phyloP scores from a whole-genome alignment of 2,888 invertebrate species.

The Ariolimax columbianus region DNA sequence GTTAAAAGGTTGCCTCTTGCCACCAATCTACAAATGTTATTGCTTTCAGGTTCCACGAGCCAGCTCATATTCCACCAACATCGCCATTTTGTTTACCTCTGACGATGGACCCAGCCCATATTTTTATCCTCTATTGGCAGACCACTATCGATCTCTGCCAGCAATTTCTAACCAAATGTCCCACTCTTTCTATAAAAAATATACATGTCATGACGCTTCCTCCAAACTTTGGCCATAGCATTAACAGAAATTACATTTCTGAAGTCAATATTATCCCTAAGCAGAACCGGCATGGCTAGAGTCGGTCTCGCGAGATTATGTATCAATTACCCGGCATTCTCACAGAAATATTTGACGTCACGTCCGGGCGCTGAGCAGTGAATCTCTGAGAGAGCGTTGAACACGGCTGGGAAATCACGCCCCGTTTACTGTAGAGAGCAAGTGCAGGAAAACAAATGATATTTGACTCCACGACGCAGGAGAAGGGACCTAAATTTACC shows the following conservation, averaged over 20 bases:
- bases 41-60: too few species aligned
- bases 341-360: conserved; percentile 50
- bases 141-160: neutral
- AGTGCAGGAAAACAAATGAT: conserved; percentile 33
- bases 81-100: too few species aligned
- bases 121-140: neutral
- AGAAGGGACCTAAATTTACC: conserved; percentile 39
- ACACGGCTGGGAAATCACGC: conserved; percentile 47
- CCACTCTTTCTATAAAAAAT: neutral
- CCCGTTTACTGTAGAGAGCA: conserved; percentile 38
- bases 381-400: conserved; percentile 32
- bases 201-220: conserved; percentile 29
- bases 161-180: neutral
- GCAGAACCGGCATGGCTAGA: conserved; percentile 49
- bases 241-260: conserved; percentile 51
- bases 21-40: too few species aligned
- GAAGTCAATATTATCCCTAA: conserved; percentile 45
- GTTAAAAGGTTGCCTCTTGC: too few species aligned
- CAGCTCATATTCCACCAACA: too few species aligned
- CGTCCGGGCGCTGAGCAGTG: conserved; percentile 37
- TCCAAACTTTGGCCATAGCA: conserved; percentile 32
- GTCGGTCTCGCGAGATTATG: conserved; percentile 42
- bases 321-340: conserved; percentile 50
- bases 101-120: too few species aligned
- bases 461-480: conserved; percentile 40